phyloP scores from a whole-genome alignment of 2,888 invertebrate species.

The Empis livida region DNA sequence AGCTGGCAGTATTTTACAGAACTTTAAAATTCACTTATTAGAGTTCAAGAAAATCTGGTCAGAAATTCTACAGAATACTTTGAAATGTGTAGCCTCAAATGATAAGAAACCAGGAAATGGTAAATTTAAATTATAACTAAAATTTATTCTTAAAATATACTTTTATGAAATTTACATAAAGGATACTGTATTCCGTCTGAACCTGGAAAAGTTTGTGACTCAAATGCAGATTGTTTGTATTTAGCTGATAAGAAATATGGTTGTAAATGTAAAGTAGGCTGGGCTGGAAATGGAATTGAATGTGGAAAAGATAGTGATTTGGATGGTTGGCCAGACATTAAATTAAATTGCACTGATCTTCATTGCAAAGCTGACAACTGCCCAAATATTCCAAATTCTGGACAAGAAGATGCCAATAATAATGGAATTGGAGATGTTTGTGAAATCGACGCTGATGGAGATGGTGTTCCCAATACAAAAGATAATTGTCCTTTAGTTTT shows the following conservation, averaged over 20 bases:
- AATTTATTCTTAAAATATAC: no score
- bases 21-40: no score
- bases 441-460: slow-evolving; percentile 86
- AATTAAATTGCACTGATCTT: slow-evolving; percentile 54
- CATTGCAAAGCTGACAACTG: slow-evolving; percentile 80
- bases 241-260: slow-evolving; percentile 22
- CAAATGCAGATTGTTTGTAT: slow-evolving; percentile 64
- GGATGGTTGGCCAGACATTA: slow-evolving; percentile 80
- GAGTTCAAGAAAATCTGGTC: no score
- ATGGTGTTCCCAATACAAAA: slow-evolving; percentile 36
- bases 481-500: slow-evolving; percentile 59
- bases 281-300: slow-evolving; percentile 76
- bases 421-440: slow-evolving; percentile 82
- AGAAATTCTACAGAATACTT: no score
- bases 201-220: slow-evolving; percentile 47
- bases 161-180: no score
- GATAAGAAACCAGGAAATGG: no score
- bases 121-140: no score
- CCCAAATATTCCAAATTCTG: slow-evolving; percentile 72
- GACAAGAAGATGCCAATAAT: slow-evolving; percentile 81
- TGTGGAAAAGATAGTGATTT: slow-evolving; percentile 79
- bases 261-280: slow-evolving; percentile 68
- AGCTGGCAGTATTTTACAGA: no score
- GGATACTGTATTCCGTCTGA: no score
- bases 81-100: no score